Conservation (phyloP, 1,140 invertebrate genomes). For the Microplitis mediator region DNA sequence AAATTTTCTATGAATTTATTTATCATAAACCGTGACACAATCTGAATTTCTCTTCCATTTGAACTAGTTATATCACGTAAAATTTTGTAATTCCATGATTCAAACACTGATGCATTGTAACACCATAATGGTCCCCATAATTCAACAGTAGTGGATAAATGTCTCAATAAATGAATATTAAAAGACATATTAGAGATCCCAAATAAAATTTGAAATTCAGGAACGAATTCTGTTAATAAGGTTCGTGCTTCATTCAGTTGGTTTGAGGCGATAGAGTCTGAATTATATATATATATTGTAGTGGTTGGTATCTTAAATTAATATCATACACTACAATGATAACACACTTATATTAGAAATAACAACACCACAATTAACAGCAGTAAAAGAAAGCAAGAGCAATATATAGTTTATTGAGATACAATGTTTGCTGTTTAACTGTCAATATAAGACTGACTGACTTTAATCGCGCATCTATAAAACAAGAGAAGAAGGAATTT, state of each 20-base stretch:
- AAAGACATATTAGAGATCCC: background rate
- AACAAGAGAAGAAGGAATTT: too few relatives aligned
- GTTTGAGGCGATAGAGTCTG: background rate
- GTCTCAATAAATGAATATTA: slow-evolving; percentile 17
- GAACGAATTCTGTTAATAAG: background rate
- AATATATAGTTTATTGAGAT: too few relatives aligned
- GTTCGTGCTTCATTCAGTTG: background rate
- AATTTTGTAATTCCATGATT: slow-evolving; percentile 6
- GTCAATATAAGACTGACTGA: too few relatives aligned
- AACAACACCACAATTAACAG: too few relatives aligned
- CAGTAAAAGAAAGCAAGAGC: too few relatives aligned
- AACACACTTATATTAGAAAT: too few relatives aligned
- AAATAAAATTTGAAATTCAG: background rate
- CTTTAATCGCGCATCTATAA: too few relatives aligned
- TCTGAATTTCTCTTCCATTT: background rate
- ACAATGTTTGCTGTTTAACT: too few relatives aligned
- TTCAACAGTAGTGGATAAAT: background rate
- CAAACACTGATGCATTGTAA: slow-evolving; percentile 9
- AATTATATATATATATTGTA: slow-evolving; percentile 1
- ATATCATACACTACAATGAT: too few relatives aligned
- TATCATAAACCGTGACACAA: slow-evolving; percentile 1
- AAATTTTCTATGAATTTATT: background rate
- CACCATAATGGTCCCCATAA: slow-evolving; percentile 8
- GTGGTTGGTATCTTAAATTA: too few relatives aligned
- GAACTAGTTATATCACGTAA: background rate